phyloP scores from a whole-genome alignment of 2,797 vertebrate genomes.

The Prunella strophiata region DNA sequence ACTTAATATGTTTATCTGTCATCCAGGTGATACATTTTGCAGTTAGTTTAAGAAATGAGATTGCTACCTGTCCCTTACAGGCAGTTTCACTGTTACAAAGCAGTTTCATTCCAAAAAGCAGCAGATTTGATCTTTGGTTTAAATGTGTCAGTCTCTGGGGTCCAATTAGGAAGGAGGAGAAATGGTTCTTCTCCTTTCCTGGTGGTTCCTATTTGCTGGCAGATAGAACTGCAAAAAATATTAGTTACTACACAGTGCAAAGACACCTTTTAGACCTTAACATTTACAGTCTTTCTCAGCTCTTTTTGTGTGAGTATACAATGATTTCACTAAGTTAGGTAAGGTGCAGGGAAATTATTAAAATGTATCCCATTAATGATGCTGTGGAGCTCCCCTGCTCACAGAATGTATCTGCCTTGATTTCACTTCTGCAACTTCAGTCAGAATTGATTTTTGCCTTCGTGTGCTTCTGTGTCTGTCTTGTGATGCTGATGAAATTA shows the following conservation, averaged over 20 bases:
- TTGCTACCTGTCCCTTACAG: neutral
- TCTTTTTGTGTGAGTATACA: neutral
- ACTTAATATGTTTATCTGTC: neutral
- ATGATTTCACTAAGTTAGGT: neutral
- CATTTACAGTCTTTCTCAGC: neutral
- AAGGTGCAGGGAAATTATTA: neutral
- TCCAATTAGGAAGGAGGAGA: neutral
- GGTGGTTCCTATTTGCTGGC: neutral
- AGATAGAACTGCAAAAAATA: neutral
- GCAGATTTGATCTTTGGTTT: neutral
- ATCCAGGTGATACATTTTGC: neutral
- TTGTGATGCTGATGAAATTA: neutral
- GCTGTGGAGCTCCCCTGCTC: neutral
- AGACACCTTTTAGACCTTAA: neutral
- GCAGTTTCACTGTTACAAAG: neutral
- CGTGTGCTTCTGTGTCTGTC: neutral
- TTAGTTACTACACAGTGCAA: neutral
- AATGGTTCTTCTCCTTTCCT: neutral
- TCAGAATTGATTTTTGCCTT: neutral
- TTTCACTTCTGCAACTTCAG: neutral
- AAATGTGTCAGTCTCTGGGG: neutral
- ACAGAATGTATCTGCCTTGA: neutral
- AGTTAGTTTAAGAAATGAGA: neutral
- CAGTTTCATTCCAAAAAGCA: neutral
- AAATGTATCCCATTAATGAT: neutral